A percentile compares a stretch with the other conserved stretches of the same genome.
Evolutionary conservation across 2,797 vertebrate genomes (phyloP).

Genomic region (Megalops cyprinoides): DNA sequence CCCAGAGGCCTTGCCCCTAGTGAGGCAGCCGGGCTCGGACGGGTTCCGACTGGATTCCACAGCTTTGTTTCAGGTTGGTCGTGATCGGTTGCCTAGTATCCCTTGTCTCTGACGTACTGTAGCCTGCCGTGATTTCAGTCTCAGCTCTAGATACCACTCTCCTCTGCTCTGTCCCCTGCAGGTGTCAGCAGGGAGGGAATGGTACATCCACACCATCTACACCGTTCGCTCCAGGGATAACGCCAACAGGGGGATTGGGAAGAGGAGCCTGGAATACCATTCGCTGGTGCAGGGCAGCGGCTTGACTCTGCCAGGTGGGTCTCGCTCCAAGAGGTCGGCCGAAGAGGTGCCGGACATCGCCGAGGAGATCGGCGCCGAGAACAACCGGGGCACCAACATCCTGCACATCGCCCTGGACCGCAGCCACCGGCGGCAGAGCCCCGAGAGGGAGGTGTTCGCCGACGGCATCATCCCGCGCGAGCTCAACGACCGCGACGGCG

Average conservation of each 20-base stretch:
- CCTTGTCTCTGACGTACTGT: background rate
- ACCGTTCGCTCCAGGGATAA: conserved; percentile 54
- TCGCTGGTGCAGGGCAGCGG: conserved; percentile 18
- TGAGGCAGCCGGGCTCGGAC: conserved; percentile 51
- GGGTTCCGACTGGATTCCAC: conserved; percentile 53
- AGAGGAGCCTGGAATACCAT: conserved; percentile 60
- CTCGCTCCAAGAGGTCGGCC: conserved; percentile 45
- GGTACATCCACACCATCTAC: conserved; percentile 64
- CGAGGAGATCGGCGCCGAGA: conserved; percentile 78
- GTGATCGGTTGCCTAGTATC: background rate
- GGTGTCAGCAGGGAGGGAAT: conserved; percentile 60
- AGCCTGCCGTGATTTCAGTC: background rate
- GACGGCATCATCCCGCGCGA: conserved; percentile 72
- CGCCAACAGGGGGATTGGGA: conserved; percentile 54
- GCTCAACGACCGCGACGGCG: conserved; percentile 59
- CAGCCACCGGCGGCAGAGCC: conserved; percentile 50
- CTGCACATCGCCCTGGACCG: conserved; percentile 86
- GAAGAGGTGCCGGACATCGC: conserved; percentile 53
- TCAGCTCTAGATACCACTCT: background rate
- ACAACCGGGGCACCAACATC: conserved; percentile 89
- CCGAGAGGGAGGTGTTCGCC: conserved; percentile 59
- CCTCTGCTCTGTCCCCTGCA: conserved; percentile 29
- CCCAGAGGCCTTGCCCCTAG: conserved; percentile 45
- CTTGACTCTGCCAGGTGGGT: background rate
- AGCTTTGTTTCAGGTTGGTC: conserved; percentile 52